phyloP scores from a whole-genome alignment of 2,888 invertebrate genomes.

The Tridacna crocea region DNA sequence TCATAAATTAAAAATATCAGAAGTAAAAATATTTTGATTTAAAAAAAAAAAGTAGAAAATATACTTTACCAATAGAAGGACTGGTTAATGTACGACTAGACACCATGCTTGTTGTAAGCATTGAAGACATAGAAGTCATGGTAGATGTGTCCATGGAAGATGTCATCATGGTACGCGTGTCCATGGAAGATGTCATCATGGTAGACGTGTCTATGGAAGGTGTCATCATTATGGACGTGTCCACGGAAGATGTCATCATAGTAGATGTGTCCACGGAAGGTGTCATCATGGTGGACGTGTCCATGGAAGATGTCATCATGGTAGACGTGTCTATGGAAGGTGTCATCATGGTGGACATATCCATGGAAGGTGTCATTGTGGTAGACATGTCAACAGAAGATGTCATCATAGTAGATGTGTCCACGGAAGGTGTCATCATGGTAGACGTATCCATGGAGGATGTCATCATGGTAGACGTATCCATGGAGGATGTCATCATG shows the following conservation, averaged over 20 bases:
- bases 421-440: not conserved
- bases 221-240: not conserved
- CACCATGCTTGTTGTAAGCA: no score
- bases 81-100: no score
- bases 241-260: not conserved
- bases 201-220: not conserved
- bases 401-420: not conserved
- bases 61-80: not conserved
- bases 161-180: not conserved
- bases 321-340: conserved; percentile 5
- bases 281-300: not conserved
- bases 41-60: no score
- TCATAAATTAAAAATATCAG: no score
- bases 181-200: no score
- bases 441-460: not conserved
- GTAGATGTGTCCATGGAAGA: not conserved
- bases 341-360: not conserved
- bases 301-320: not conserved
- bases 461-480: not conserved
- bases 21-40: no score
- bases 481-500: not conserved
- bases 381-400: conserved; percentile 8
- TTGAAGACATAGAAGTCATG: not conserved
- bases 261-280: not conserved
- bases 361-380: not conserved